Evolutionary conservation across 2,888 invertebrate species (phyloP), one percentile per base, ranked within the genome.

Genomic region (Polia nebulosa): DNA sequence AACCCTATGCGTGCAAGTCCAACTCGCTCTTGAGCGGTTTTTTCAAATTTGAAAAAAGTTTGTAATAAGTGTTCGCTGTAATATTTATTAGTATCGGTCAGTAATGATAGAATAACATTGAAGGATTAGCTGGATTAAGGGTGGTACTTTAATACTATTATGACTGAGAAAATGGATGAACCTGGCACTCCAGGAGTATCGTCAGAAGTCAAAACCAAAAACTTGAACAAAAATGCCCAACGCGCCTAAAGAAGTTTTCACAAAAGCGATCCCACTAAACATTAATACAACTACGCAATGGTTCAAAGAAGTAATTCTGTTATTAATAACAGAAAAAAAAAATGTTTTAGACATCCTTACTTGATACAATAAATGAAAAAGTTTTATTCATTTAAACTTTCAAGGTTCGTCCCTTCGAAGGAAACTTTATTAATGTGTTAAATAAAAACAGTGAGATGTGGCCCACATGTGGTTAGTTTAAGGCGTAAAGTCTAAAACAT

Each of bases 361-460:
- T 51, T n/a, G 45, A 66, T 39, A 44, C 47, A 74, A 55, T 51
- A 61, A 75, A 61, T 51, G 52, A 2, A 44, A 60, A 75, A 73
- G 32, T 72, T 78, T 47, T 17, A n/a, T 25, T 22, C 57, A 45
- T 57, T 60, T 57, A 44, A 61, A 72, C 55, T 64, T 74, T 34
- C 49, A 45, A 64, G 64, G 75, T 41, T 20, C 49, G 41, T 52
- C 51, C 47, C 75, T 79, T 66, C 17, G 53, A 52, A 44, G 13
- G 36, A 60, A 49, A 79, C 44, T 79, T 74, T 45, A 36, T 65
- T 60, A 57, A 72, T 64, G 45, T 52, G 29, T 49, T 29, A 44
- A 20, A 41, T 74, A 74, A 66, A 53, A 74, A 47, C 58, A 45
- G 56, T 49, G 17, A 57, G 39, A 36, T 78, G 62, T 52, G 25